Conservation (phyloP, 2,113 vertebrate genomes). For the Aleadryas rufinucha region DNA sequence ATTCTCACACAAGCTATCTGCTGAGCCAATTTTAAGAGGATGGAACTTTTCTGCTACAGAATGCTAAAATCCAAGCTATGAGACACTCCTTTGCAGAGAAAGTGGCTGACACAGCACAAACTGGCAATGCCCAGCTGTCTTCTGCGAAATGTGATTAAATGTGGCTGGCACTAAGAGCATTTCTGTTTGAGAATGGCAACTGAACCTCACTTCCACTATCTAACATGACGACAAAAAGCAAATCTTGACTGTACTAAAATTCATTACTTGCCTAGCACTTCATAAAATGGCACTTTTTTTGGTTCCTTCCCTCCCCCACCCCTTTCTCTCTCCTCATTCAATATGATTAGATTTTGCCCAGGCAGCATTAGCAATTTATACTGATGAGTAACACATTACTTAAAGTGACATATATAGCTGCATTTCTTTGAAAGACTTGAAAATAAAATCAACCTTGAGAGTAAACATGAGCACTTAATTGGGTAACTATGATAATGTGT, state of each 20-base stretch:
- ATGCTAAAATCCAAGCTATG: slow-evolving; percentile 29
- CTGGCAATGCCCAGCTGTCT: slow-evolving; percentile 47
- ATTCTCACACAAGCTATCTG: slow-evolving; percentile 12
- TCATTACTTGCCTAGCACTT: background rate
- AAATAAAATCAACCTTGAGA: slow-evolving; percentile 16
- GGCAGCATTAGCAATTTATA: background rate
- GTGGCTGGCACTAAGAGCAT: slow-evolving; percentile 25
- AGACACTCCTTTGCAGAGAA: slow-evolving; percentile 12
- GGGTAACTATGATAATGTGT: background rate
- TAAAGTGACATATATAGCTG: background rate
- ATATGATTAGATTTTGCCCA: background rate
- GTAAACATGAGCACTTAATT: background rate
- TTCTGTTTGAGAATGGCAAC: slow-evolving; percentile 20
- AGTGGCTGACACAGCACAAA: slow-evolving; percentile 57
- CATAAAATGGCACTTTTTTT: background rate
- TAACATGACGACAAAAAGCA: slow-evolving; percentile 36
- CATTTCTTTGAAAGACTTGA: background rate
- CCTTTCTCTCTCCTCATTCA: background rate
- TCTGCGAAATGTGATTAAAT: slow-evolving; percentile 66
- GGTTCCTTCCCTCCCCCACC: background rate
- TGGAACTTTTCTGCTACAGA: slow-evolving; percentile 46
- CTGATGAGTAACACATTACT: background rate
- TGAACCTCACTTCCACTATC: slow-evolving; percentile 49
- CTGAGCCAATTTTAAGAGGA: slow-evolving; percentile 29
- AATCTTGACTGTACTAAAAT: slow-evolving; percentile 35